These are phyloP conservation scores for Trissolcus japonicus DNA, from an alignment of 2,888 invertebrate species.

Conservation along the genomic window DNA sequence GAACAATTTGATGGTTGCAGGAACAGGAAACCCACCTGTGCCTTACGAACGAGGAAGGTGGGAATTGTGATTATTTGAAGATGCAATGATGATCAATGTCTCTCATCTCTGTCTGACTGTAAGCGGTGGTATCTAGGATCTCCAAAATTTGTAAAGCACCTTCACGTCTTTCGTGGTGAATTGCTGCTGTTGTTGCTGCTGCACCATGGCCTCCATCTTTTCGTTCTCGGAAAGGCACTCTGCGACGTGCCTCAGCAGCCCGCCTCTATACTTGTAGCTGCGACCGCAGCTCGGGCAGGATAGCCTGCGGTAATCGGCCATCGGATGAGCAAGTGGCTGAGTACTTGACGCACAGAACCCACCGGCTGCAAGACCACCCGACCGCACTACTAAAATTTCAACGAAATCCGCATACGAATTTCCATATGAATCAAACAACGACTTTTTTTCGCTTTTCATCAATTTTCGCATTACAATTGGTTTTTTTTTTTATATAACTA, in stretches of 20 bases:
- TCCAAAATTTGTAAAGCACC: conserved; percentile 69
- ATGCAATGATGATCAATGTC: conserved; percentile 54
- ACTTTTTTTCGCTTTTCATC: conserved; percentile 3
- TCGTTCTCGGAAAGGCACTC: conserved; percentile 71
- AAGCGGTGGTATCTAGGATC: conserved; percentile 58
- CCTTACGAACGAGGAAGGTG: conserved; percentile 54
- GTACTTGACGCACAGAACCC: conserved; percentile 61
- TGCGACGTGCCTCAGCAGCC: conserved; percentile 72
- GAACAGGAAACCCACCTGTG: conserved; percentile 56
- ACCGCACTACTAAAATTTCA: conserved; percentile 62
- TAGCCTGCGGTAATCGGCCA: conserved; percentile 71
- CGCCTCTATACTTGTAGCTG: conserved; percentile 75
- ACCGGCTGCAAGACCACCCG: conserved; percentile 69
- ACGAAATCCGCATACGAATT: conserved; percentile 59
- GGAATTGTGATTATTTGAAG: conserved; percentile 44
- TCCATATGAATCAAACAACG: conserved; percentile 45
- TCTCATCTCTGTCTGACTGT: conserved; percentile 21
- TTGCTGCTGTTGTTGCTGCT: conserved; percentile 60
- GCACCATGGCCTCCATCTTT: conserved; percentile 62
- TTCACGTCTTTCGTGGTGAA: conserved; percentile 66
- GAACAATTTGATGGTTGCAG: conserved; percentile 45
- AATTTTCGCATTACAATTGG: neutral
- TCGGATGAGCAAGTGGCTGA: conserved; percentile 62
- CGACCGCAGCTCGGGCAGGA: conserved; percentile 74
- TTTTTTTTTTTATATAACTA: neutral